Base-by-base conservation (phyloP, 2,113 vertebrate genomes). In the Alces alces region DNA sequence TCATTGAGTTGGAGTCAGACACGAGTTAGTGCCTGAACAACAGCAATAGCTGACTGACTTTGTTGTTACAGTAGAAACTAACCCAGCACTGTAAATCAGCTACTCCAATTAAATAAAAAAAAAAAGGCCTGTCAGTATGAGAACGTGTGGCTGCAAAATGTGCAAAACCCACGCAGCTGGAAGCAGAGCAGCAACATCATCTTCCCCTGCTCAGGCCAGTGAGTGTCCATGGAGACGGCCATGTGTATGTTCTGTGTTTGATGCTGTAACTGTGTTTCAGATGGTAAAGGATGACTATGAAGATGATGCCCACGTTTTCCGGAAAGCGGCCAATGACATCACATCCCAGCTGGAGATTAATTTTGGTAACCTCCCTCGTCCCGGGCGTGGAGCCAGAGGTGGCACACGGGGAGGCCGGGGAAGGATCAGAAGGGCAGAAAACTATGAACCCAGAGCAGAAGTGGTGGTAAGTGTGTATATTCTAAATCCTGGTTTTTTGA, bases 281-380 rank as follows among this genome's bases (percentile, higher is more conserved):
- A 64, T 98, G 94, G 97, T 98, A 55, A 99, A 98, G 94, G 98
- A 98, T 0, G 94, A 98, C 78, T 99, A 98, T 21, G 99, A 99
- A 33, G 98, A 99, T 3, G 98, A 98, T 94, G 87, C 98, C 79
- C 98, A 98, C n/a, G 96, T 98, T 92, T 99, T 98, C 93, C 99
- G 99, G 86, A 99, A 99, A 86, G 98, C 99, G 6, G 98, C 99
- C 88, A 99, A 99, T 98, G 99, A 99, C 96, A 99, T 99, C 99
- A 99, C 99, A 27, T 99, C 99, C 97, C 99, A 99, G 70, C 86
- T 99, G 98, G 99, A 99, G 97, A 99, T 99, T 97, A 99, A 99
- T 97, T 99, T 99, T 85, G 99, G 99, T 50, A 99, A 96, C 97
- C 99, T 99, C 79, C 95, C 99, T 60, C 99, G 99, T 5, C 99